Percentiles rank a stretch among this genome's conserved stretches.
Conservation (phyloP, 2,113 vertebrate species). For the Sinocyclocheilus anophthalmus region DNA sequence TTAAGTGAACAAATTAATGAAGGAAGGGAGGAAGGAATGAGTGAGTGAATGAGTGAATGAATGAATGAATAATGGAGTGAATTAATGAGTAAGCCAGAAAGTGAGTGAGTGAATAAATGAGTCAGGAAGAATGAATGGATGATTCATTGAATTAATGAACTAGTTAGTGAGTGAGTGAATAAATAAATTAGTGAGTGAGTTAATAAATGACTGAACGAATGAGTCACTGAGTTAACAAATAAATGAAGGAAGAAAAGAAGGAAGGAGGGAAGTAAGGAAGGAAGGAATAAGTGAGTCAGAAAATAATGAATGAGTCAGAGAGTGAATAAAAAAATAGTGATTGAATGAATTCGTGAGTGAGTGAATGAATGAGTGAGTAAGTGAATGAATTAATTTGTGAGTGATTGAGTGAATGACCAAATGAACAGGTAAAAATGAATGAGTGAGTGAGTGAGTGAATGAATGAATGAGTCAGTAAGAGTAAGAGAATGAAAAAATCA, state of each 20-base stretch:
- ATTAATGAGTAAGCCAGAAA: neutral
- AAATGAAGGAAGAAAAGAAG: too few species aligned
- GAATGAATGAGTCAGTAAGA: neutral
- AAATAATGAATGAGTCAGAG: neutral
- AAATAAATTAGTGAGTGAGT: neutral
- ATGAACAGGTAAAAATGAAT: too few species aligned
- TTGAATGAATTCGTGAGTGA: neutral
- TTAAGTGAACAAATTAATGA: neutral
- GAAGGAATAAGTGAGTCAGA: too few species aligned
- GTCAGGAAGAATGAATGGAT: neutral
- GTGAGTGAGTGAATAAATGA: neutral
- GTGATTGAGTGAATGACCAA: neutral
- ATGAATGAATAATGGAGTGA: neutral
- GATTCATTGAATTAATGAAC: neutral
- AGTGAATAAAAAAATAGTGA: neutral
- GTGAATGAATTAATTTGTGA: neutral
- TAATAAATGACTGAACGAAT: neutral
- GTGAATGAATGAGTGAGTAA: too few species aligned
- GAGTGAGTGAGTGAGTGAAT: neutral
- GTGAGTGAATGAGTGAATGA: neutral
- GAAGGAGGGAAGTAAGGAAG: too few species aligned
- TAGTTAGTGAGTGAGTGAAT: neutral
- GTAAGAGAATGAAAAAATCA: neutral
- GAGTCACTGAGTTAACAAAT: too few species aligned
- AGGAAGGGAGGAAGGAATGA: neutral